Base-by-base conservation (phyloP, 2,797 vertebrate species). In the Rhynchotus rufescens region DNA sequence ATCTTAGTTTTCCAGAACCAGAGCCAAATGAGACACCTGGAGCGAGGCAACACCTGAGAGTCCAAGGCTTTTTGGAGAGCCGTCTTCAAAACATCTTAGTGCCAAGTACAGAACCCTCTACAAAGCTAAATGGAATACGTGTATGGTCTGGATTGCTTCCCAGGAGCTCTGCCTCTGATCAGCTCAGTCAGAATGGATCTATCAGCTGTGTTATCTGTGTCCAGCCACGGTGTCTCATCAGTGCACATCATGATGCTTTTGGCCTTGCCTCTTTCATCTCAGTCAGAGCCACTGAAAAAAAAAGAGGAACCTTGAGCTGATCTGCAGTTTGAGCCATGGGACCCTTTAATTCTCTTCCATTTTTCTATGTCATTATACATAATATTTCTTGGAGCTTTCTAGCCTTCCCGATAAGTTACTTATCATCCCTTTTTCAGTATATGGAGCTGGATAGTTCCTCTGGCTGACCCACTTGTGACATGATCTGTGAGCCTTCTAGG, bases 1-100 rank as follows among this genome's bases (percentile, higher is more conserved):
- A 71, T 71, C 72, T 59, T 80, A 61, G n/a, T 68, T 40, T 88
- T 51, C 28, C 28, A 90, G 84, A 87, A 61, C 25, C 6, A 75
- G 32, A 80, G 92, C 79, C 88, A 94, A 82, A 72, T 76, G 74
- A 84, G 72, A 68, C 42, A 85, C 80, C 68, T 90, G 72, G 12
- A 90, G 62, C 62, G 76, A 94, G 79, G 40, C 73, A 54, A 23
- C 51, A 72, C 65, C 83, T 77, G 72, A 86, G 77, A 84, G 61
- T 78, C 57, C 5, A 6, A 77, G 52, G 3, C 30, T 65, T 89
- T 89, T 89, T 71, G 49, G 61, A 73, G 66, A 86, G 15, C 3
- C 2, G 4, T 84, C 25, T 90, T 91, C 72, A 82, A 78, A 84
- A 74, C 7, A 30, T 65, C 19, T 75, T 86, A 72, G n/a, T 0